Conservation (phyloP, 1,140 invertebrate genomes). For the Campoletis sonorensis region DNA sequence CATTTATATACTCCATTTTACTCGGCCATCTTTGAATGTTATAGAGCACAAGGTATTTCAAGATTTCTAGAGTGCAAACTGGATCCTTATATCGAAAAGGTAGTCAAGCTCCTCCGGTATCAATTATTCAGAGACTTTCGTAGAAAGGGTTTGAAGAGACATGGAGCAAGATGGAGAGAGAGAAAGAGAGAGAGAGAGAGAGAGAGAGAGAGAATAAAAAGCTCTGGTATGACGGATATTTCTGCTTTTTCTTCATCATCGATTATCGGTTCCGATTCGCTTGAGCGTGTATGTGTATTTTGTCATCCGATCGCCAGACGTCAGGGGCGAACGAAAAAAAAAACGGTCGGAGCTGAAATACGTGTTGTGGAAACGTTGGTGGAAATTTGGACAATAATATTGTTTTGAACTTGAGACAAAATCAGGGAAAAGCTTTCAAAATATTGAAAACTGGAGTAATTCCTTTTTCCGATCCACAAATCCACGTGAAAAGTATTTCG, state of each 20-base stretch:
- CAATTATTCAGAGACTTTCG: conserved; percentile 25
- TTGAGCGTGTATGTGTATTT: conserved; percentile 16
- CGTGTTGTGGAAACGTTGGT: background rate
- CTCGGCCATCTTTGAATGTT: background rate
- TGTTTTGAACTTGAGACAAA: too few species aligned
- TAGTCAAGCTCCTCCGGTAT: conserved; percentile 26
- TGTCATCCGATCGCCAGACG: conserved; percentile 9
- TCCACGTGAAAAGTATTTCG: too few species aligned
- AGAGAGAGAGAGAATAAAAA: background rate
- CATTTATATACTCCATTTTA: background rate
- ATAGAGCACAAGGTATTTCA: background rate
- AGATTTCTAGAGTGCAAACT: background rate
- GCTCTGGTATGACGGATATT: conserved; percentile 19
- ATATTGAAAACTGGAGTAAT: too few species aligned
- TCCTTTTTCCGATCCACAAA: too few species aligned
- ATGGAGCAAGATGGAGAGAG: background rate
- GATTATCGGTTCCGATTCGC: conserved; percentile 34
- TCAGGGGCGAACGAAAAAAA: background rate
- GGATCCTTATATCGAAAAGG: background rate
- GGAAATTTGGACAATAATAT: background rate
- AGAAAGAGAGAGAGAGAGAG: background rate
- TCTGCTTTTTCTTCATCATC: conserved; percentile 13
- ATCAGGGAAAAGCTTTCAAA: too few species aligned
- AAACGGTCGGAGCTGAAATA: background rate
- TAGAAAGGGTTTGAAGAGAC: conserved; percentile 10